Evolutionary conservation across 2,797 vertebrate genomes (phyloP).

Genomic region (Helostoma temminkii): DNA sequence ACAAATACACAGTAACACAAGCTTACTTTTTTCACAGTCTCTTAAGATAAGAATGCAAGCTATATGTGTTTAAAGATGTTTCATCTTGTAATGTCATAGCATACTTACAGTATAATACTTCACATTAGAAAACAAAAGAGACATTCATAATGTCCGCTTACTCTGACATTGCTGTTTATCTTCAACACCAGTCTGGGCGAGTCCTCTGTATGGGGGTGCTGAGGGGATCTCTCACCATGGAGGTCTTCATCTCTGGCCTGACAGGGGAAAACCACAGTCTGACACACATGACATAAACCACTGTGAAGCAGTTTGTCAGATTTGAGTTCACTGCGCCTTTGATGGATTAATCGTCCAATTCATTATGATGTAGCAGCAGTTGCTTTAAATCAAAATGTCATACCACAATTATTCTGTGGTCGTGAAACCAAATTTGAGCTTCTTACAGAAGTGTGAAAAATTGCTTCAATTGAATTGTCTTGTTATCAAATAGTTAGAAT

Average conservation of each 20-base stretch:
- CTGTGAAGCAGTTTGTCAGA: constrained; percentile 32
- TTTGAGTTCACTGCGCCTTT: constrained; percentile 11
- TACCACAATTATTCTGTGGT: constrained; percentile 37
- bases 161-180: constrained; percentile 83
- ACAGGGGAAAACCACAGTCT: constrained; percentile 60
- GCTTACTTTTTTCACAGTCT: not conserved
- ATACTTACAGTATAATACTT: constrained; percentile 20
- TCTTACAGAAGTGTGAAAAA: constrained; percentile 50
- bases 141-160: constrained; percentile 70
- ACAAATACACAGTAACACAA: constrained; percentile 14
- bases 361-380: constrained; percentile 7
- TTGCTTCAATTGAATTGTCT: constrained; percentile 49
- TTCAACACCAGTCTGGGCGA: constrained; percentile 82
- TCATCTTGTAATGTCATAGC: constrained; percentile 34
- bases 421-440: constrained; percentile 52
- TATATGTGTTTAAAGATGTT: constrained; percentile 1
- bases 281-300: constrained; percentile 40
- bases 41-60: not conserved
- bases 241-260: constrained; percentile 85
- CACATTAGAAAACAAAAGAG: constrained; percentile 47
- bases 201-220: constrained; percentile 78
- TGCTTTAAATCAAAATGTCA: constrained; percentile 35
- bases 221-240: constrained; percentile 80
- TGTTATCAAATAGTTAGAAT: constrained; percentile 41
- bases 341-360: constrained; percentile 21